These are phyloP conservation scores for Isichthys henryi DNA, from an alignment of 2,113 vertebrate species.

Conservation along the genomic window DNA sequence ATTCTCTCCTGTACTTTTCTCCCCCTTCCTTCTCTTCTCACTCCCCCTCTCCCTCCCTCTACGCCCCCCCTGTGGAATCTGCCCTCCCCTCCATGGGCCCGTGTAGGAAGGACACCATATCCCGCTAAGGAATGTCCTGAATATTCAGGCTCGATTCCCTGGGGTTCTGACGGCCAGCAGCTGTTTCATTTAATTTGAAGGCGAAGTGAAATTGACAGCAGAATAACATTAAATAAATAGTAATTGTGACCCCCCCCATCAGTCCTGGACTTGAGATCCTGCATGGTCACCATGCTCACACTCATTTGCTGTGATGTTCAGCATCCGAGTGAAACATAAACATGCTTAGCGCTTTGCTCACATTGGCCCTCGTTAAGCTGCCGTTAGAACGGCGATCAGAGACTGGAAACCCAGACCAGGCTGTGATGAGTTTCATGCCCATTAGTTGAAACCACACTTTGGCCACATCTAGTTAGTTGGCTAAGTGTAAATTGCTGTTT, in stretches of 20 bases:
- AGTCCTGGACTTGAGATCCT: neutral
- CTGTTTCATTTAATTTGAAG: neutral
- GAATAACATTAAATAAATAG: neutral
- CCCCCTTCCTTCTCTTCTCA: neutral
- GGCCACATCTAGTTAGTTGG: neutral
- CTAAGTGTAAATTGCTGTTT: neutral
- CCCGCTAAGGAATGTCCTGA: neutral
- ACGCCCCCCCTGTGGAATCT: neutral
- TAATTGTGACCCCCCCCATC: neutral
- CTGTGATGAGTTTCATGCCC: neutral
- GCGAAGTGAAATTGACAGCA: neutral
- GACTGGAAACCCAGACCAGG: neutral
- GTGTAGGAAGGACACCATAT: neutral
- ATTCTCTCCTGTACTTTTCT: neutral
- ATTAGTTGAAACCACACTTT: neutral
- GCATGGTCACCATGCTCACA: neutral
- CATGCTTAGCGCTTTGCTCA: neutral
- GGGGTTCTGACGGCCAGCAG: neutral
- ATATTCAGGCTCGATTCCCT: neutral
- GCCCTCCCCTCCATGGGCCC: no score
- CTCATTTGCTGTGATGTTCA: neutral
- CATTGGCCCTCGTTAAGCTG: neutral
- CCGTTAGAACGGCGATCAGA: neutral
- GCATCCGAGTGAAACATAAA: neutral
- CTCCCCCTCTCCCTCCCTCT: neutral